These are phyloP conservation scores for Electrona antarctica DNA, from an alignment of 2,113 vertebrate genomes.

Conservation along the genomic window DNA sequence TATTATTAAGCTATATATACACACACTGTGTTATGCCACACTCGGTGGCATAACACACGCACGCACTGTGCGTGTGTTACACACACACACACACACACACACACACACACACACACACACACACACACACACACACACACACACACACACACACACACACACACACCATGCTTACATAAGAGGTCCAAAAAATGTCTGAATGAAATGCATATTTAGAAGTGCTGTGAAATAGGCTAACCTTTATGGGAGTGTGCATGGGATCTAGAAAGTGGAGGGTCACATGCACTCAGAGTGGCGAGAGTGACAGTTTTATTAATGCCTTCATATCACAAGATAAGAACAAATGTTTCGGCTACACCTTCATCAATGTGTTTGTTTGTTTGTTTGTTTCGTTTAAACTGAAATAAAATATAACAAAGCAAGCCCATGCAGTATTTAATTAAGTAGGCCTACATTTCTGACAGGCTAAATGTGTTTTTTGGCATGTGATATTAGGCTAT, in stretches of 20 bases:
- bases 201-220: slow-evolving; percentile 4
- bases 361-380: no score
- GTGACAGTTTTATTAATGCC: no score
- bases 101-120: no score
- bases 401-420: background rate
- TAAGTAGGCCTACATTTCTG: background rate
- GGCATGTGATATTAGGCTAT: background rate
- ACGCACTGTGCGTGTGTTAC: background rate
- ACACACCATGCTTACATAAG: background rate
- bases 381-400: background rate
- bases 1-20: background rate
- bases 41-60: background rate
- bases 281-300: no score
- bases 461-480: background rate
- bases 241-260: background rate
- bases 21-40: background rate
- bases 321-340: no score
- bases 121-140: no score
- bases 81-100: no score
- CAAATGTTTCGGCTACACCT: no score
- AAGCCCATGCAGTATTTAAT: background rate
- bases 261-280: background rate
- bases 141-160: no score
- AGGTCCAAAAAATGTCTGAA: background rate
- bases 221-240: background rate